These are phyloP conservation scores for Dryobota labecula DNA, from an alignment of 2,888 invertebrate genomes.

Conservation along the genomic window DNA sequence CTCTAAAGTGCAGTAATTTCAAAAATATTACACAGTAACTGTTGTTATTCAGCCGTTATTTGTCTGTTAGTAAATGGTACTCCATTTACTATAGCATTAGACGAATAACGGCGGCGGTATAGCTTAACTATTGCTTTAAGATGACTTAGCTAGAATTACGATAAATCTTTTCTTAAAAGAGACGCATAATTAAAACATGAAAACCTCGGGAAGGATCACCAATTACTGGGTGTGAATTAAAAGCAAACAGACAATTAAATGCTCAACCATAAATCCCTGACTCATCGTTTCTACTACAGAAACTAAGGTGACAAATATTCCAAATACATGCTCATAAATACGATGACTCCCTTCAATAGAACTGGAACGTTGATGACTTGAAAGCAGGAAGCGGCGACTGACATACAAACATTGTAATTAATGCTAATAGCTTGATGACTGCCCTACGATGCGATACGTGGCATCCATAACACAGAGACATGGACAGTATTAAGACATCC, in stretches of 20 bases:
- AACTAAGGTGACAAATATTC: slow-evolving; percentile 34
- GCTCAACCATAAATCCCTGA: not conserved
- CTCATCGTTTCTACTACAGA: slow-evolving; percentile 12
- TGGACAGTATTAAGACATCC: not conserved
- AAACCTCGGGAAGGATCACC: not conserved
- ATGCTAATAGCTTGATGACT: slow-evolving; percentile 77
- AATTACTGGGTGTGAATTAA: slow-evolving; percentile 38
- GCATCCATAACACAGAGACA: not conserved
- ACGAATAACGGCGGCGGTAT: no score
- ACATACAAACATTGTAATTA: slow-evolving; percentile 82
- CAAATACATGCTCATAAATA: slow-evolving; percentile 28
- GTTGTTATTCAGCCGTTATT: no score
- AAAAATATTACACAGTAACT: no score
- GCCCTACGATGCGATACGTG: slow-evolving; percentile 40
- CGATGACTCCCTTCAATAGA: slow-evolving; percentile 55
- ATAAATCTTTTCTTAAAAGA: not conserved
- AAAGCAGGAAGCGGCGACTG: slow-evolving; percentile 81
- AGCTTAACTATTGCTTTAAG: not conserved
- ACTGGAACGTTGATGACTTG: slow-evolving; percentile 34
- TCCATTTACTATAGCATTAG: no score
- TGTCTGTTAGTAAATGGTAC: no score
- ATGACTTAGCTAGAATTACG: not conserved
- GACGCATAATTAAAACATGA: not conserved
- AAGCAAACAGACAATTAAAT: slow-evolving; percentile 17
- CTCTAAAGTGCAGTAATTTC: no score